phyloP scores from a whole-genome alignment of 2,888 invertebrate species.

The Anarsia innoxiella region DNA sequence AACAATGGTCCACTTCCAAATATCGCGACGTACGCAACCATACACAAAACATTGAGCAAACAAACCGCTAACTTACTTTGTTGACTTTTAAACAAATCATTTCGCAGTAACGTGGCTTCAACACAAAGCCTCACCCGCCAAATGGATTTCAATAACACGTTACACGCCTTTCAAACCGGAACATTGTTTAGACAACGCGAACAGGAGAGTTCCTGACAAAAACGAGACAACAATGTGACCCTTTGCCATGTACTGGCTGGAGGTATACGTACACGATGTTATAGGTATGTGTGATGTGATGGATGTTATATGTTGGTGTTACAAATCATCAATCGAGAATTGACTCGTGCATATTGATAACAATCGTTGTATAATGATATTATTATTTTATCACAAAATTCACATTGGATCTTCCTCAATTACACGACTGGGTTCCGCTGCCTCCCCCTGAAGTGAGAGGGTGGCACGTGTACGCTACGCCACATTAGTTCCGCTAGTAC shows the following conservation, averaged over 20 bases:
- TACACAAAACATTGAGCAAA: constrained; percentile 3
- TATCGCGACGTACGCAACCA: too few species aligned
- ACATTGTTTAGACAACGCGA: constrained; percentile 29
- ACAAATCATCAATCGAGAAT: too few species aligned
- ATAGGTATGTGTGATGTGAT: constrained; percentile 38
- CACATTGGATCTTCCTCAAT: constrained; percentile 53
- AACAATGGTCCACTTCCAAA: too few species aligned
- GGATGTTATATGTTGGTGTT: too few species aligned
- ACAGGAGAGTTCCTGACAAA: constrained; percentile 29
- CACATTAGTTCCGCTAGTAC: constrained; percentile 30
- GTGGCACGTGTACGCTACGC: constrained; percentile 28
- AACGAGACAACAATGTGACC: constrained; percentile 27
- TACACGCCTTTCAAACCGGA: constrained; percentile 19
- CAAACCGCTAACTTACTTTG: constrained; percentile 5
- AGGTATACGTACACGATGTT: constrained; percentile 21
- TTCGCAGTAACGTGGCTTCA: background rate
- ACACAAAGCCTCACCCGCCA: constrained; percentile 1
- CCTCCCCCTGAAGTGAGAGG: background rate
- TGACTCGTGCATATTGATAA: too few species aligned
- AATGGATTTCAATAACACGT: constrained; percentile 10
- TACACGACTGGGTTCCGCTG: constrained; percentile 23
- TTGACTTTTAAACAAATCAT: constrained; percentile 9
- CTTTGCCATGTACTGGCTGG: constrained; percentile 21
- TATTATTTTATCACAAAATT: too few species aligned
- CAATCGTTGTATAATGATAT: too few species aligned